Conservation (phyloP, 1,140 invertebrate genomes). For the Steinernema khuongi region DNA sequence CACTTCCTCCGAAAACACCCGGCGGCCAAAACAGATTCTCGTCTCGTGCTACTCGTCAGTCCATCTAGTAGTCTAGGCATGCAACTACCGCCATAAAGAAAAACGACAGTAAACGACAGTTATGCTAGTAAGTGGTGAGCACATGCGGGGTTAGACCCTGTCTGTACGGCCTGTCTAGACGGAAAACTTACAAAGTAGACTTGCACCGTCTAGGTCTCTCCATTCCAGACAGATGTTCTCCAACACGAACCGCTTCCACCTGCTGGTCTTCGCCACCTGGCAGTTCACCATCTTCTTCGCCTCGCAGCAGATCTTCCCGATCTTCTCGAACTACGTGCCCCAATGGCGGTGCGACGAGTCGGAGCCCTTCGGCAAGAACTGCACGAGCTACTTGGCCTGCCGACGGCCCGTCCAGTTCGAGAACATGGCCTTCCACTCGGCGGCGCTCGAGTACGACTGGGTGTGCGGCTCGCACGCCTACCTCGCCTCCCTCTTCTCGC, state of each 20-base stretch:
- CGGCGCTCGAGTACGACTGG: constrained; percentile 49
- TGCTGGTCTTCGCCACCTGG: constrained; percentile 50
- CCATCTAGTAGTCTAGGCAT: no score
- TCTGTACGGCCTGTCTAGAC: background rate
- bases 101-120: no score
- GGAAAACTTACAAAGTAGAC: background rate
- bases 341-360: constrained; percentile 46
- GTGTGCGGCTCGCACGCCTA: constrained; percentile 49
- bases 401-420: constrained; percentile 33
- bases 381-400: constrained; percentile 31
- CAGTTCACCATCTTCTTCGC: constrained; percentile 57
- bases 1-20: no score
- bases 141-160: no score
- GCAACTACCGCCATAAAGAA: no score
- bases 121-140: no score
- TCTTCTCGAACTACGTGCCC: constrained; percentile 55
- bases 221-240: constrained; percentile 40
- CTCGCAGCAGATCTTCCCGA: constrained; percentile 54
- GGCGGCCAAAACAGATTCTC: no score
- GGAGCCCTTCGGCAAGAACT: constrained; percentile 44
- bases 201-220: background rate
- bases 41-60: no score
- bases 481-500: constrained; percentile 39
- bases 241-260: constrained; percentile 55
- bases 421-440: constrained; percentile 45